phyloP scores from a whole-genome alignment of 2,113 vertebrate genomes.

The Malurus alboscapulatus region DNA sequence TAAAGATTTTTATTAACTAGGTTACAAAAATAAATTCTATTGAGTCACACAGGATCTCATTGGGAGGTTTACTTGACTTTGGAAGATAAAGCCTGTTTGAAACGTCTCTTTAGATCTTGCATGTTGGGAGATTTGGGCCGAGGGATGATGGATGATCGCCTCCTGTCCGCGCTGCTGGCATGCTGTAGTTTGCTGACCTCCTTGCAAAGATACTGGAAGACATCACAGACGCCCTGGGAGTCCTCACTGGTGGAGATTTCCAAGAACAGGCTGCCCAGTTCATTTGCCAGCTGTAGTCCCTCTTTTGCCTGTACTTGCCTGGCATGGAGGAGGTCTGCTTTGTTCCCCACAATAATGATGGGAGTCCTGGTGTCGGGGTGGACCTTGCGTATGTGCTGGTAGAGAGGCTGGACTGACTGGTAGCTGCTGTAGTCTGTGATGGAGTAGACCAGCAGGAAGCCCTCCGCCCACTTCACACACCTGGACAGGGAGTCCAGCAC shows the following conservation, averaged over 20 bases:
- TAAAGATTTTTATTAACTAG: constrained; percentile 68
- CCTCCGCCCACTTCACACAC: constrained; percentile 80
- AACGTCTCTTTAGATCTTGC: constrained; percentile 84
- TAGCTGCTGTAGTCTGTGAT: constrained; percentile 81
- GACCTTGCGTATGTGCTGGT: constrained; percentile 77
- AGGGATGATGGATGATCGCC: constrained; percentile 71
- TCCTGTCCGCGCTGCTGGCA: constrained; percentile 43
- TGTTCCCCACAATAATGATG: constrained; percentile 80
- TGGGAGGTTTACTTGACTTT: constrained; percentile 70
- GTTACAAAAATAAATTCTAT: constrained; percentile 70
- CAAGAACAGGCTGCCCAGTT: constrained; percentile 78
- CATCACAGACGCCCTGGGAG: constrained; percentile 76
- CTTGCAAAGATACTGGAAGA: constrained; percentile 81
- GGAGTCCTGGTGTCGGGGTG: constrained; percentile 74
- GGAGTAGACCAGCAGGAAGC: constrained; percentile 82
- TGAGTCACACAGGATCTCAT: not conserved
- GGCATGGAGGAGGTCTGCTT: constrained; percentile 78
- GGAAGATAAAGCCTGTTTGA: constrained; percentile 81
- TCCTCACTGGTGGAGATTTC: constrained; percentile 83
- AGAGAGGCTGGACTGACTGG: constrained; percentile 71
- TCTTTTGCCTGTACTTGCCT: constrained; percentile 75
- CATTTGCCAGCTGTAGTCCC: constrained; percentile 76
- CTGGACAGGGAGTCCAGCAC: constrained; percentile 68
- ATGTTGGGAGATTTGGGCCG: constrained; percentile 82
- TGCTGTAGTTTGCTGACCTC: constrained; percentile 80